Percentiles rank a stretch among this genome's conserved stretches.
Conservation (phyloP, 2,888 invertebrate genomes). For the Torymus aiolomorphi region DNA sequence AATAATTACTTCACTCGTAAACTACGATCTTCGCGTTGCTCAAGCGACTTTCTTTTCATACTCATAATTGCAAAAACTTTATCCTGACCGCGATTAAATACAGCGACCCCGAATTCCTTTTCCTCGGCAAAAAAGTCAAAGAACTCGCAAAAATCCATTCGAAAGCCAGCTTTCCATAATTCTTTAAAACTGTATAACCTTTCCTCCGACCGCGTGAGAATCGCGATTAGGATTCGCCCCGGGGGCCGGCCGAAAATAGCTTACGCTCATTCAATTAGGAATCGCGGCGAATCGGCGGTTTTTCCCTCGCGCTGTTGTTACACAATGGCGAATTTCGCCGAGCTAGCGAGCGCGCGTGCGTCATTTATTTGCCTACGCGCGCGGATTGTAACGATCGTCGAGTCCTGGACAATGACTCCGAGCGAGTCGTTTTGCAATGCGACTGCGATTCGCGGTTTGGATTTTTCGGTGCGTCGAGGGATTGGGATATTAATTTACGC, state of each 20-base stretch:
- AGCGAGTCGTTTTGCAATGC: conserved; percentile 24
- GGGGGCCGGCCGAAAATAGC: conserved; percentile 23
- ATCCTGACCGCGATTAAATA: too few relatives aligned
- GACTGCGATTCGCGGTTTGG: not conserved
- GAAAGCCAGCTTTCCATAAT: too few relatives aligned
- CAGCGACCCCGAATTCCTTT: too few relatives aligned
- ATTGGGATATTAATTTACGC: too few relatives aligned
- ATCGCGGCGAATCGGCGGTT: not conserved
- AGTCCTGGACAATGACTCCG: conserved; percentile 44
- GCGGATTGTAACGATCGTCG: conserved; percentile 14
- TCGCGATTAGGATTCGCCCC: conserved; percentile 27
- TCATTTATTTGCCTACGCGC: conserved; percentile 43
- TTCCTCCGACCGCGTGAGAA: not conserved
- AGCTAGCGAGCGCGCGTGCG: conserved; percentile 15
- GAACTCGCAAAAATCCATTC: too few relatives aligned
- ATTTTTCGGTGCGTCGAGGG: too few relatives aligned
- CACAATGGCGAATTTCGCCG: conserved; percentile 31
- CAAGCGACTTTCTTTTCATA: too few relatives aligned
- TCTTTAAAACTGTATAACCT: not conserved
- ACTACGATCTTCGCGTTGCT: too few relatives aligned
- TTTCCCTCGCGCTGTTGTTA: conserved; percentile 13
- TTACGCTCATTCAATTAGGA: not conserved
- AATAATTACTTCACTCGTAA: too few relatives aligned
- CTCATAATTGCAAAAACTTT: too few relatives aligned
- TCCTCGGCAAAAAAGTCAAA: too few relatives aligned